Base-by-base conservation (phyloP, 2,113 vertebrate genomes). In the Campylorhamphus procurvoides region DNA sequence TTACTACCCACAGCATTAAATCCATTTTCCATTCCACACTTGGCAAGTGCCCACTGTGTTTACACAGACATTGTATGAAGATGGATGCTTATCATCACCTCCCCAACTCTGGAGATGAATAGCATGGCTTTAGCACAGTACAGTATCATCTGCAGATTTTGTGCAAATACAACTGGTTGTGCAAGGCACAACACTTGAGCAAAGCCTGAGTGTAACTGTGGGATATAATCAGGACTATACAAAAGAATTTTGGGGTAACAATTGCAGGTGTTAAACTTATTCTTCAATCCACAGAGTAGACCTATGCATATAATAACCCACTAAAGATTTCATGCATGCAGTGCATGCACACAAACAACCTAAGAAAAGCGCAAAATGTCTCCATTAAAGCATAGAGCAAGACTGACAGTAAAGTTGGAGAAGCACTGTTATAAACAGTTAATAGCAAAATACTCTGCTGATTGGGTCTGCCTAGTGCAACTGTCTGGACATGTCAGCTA, bases 91-190 rank as follows among this genome's bases (percentile, higher is more conserved):
- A 59, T 7, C 29, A 18, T 14, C 46, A 17, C 29, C 35, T 86
- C 50, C 59, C 11, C 1, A 4, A 0, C 15, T 50, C 55, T 59
- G 33, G 18, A 59, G 28, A n/a, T 0, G 0, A 71, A 6, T 22
- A 83, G 12, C 5, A 33, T 2, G 3, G 14, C 16, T 82, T 88
- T 39, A 85, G 29, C 9, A 56, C 5, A 37, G 22, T 25, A 8
- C 9, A 53, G 17, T 24, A 23, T 42, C 31, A 73, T 29, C 28
- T 13, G 3, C 22, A 53, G 37, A 31, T 28, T 55, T 35, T 24
- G 17, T 68, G 35, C 19, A 55, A 74, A 28, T 23, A 12, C 33
- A 63, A 19, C 49, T 4, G 7, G 4, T 29, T 55, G 17, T 83
- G 49, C 52, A 72, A 55, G 1, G 2, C 52, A 37, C 31, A 60